Evolutionary conservation across 2,797 vertebrate genomes (phyloP).

Genomic region (Muscicapa comitata): DNA sequence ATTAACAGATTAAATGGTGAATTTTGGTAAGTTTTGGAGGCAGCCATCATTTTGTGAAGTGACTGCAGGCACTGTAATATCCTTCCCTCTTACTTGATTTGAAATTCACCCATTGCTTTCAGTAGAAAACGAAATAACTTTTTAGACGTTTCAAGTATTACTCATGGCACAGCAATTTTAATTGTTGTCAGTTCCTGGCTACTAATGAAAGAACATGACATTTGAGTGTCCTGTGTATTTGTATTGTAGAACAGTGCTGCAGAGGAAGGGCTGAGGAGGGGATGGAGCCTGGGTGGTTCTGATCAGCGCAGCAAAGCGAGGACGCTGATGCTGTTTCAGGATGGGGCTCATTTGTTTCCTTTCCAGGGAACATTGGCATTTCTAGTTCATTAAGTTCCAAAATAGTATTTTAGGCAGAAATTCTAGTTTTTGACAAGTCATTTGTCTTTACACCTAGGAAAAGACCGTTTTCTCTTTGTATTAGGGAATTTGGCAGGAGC

Average conservation of each 20-base stretch:
- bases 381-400: background rate
- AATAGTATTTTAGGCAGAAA: background rate
- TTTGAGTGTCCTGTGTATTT: background rate
- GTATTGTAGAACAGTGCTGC: background rate
- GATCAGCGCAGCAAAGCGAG: background rate
- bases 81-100: background rate
- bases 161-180: background rate
- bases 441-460: background rate
- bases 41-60: background rate
- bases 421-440: background rate
- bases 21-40: conserved; percentile 9
- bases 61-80: background rate
- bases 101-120: background rate
- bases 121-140: background rate
- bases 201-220: background rate
- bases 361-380: background rate
- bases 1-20: background rate
- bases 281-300: background rate
- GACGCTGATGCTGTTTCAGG: background rate
- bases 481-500: background rate
- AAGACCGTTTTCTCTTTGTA: background rate
- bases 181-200: background rate
- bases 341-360: background rate
- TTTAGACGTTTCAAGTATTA: background rate
- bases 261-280: background rate